phyloP scores from a whole-genome alignment of 2,888 invertebrate species.

The Machimus rusticus region DNA sequence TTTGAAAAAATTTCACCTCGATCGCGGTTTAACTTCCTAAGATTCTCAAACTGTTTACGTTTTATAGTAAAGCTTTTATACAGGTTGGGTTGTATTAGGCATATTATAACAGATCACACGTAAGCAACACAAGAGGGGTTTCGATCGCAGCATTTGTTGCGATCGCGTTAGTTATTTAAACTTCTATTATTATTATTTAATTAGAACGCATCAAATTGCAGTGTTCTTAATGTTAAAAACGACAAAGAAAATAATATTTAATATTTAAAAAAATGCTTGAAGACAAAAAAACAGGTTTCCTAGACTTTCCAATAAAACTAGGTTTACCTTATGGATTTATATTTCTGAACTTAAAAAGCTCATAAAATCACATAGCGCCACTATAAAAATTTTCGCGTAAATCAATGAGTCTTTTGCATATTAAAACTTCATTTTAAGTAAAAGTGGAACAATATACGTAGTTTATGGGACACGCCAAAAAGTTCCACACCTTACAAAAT shows the following conservation, averaged over 20 bases:
- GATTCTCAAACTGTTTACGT: background rate
- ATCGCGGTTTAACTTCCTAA: background rate
- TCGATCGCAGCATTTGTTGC: background rate
- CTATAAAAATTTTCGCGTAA: background rate
- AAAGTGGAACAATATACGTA: background rate
- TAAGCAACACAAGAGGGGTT: background rate
- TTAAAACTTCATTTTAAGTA: background rate
- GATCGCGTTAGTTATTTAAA: background rate
- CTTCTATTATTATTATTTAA: background rate
- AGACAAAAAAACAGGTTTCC: too few species aligned
- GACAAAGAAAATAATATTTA: background rate
- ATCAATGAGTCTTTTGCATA: background rate
- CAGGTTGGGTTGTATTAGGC: background rate
- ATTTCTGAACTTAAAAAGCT: background rate
- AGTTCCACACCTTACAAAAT: background rate
- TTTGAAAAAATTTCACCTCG: constrained; percentile 20
- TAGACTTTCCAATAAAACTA: too few species aligned
- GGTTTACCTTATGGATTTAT: background rate
- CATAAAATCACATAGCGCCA: background rate
- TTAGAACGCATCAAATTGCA: background rate
- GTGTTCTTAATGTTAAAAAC: background rate
- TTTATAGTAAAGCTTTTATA: background rate
- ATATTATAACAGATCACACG: background rate
- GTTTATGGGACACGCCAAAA: background rate
- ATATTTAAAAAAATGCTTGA: background rate